phyloP scores from a whole-genome alignment of 2,888 invertebrate genomes.

The Polymixis flavicincta region DNA sequence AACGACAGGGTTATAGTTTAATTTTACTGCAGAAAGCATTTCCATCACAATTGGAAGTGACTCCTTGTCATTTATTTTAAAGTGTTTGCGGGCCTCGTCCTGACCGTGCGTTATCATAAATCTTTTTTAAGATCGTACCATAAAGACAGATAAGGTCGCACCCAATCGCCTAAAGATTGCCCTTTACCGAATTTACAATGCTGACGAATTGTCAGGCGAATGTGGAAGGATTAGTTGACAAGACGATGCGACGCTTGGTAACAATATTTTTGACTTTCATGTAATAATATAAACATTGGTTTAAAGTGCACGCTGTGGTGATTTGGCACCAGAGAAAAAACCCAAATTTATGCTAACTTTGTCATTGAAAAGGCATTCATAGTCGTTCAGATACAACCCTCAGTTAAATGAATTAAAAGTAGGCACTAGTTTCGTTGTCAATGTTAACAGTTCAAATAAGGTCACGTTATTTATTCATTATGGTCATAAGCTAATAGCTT shows the following conservation, averaged over 20 bases:
- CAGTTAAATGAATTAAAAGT: not conserved
- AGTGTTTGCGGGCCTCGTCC: conserved; percentile 86
- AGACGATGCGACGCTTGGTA: conserved; percentile 65
- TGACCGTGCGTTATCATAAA: conserved; percentile 90
- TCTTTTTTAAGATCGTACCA: conserved; percentile 90
- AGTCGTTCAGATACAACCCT: not conserved
- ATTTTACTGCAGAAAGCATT: conserved; percentile 91
- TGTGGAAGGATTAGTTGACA: conserved; percentile 69
- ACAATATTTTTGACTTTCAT: conserved; percentile 3
- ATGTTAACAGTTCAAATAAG: not conserved
- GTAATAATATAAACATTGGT: not conserved
- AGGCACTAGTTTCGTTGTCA: not conserved
- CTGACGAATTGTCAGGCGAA: conserved; percentile 86
- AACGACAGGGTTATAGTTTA: conserved; percentile 90
- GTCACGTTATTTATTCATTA: conserved; percentile 12
- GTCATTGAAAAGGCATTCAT: not conserved
- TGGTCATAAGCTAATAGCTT: conserved; percentile 17
- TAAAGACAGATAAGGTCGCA: conserved; percentile 90
- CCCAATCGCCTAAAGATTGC: conserved; percentile 88
- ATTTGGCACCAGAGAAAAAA: not conserved
- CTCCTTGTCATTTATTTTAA: conserved; percentile 91
- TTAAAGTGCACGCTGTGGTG: not conserved
- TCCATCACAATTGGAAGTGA: conserved; percentile 90
- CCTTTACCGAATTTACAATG: conserved; percentile 85
- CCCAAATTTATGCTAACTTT: not conserved